phyloP scores from a whole-genome alignment of 1,140 invertebrate genomes.

The Drosophila setifemur region DNA sequence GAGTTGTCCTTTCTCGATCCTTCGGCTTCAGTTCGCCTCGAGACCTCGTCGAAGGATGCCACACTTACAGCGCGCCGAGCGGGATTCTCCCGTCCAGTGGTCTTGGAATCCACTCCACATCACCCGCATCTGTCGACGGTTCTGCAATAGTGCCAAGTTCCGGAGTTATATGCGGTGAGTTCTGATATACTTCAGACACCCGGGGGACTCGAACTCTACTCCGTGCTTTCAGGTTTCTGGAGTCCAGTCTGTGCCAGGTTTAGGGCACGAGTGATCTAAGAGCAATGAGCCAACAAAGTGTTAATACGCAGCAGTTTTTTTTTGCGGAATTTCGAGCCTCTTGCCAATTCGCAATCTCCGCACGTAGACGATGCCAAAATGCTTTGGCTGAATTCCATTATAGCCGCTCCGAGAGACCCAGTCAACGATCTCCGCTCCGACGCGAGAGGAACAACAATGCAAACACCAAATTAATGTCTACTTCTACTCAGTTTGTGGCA shows the following conservation, averaged over 20 bases:
- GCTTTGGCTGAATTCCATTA: slow-evolving; percentile 19
- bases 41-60: slow-evolving; percentile 21
- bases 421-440: slow-evolving; percentile 20
- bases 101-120: not conserved
- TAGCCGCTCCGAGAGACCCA: not conserved
- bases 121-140: slow-evolving; percentile 6
- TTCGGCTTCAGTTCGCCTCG: not conserved
- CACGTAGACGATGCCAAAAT: slow-evolving; percentile 43
- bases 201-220: not conserved
- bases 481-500: not conserved
- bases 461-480: too few relatives aligned
- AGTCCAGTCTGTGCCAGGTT: slow-evolving; percentile 47
- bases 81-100: slow-evolving; percentile 2
- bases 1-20: not conserved
- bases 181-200: not conserved
- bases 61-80: slow-evolving; percentile 7
- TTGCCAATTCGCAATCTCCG: slow-evolving; percentile 1
- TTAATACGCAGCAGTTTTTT: slow-evolving; percentile 14
- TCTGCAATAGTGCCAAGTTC: slow-evolving; percentile 39
- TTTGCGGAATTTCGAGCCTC: too few relatives aligned
- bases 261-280: slow-evolving; percentile 2
- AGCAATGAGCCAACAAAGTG: slow-evolving; percentile 2
- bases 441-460: too few relatives aligned
- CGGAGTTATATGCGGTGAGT: slow-evolving; percentile 44
- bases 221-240: slow-evolving; percentile 36